Conservation (phyloP, 2,797 vertebrate genomes). For the Arrhamphus sclerolepis region DNA sequence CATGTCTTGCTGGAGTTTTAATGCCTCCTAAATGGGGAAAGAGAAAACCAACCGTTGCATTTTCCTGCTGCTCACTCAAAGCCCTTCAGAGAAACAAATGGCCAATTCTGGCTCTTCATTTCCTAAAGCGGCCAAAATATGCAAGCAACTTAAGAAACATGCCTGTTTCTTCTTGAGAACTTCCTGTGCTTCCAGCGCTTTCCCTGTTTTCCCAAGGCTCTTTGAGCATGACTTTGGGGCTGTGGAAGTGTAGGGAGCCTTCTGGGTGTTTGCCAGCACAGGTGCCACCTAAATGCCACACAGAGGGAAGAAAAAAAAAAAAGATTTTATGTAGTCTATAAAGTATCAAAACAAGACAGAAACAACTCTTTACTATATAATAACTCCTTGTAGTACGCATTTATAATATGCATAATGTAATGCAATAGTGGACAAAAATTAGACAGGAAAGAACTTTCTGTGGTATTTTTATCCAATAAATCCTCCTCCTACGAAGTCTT, state of each 20-base stretch:
- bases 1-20: slow-evolving; percentile 97
- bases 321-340: slow-evolving; percentile 11
- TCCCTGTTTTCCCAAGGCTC: slow-evolving; percentile 83
- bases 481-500: no score
- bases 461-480: no score
- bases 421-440: no score
- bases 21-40: slow-evolving; percentile 81
- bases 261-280: slow-evolving; percentile 77
- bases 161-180: slow-evolving; percentile 96
- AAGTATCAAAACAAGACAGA: no score
- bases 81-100: slow-evolving; percentile 15
- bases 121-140: slow-evolving; percentile 19
- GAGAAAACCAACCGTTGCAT: background rate
- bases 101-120: slow-evolving; percentile 8
- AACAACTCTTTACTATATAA: background rate
- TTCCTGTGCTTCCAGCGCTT: slow-evolving; percentile 91
- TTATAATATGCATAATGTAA: no score
- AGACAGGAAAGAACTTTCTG: no score
- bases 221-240: slow-evolving; percentile 87
- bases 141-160: slow-evolving; percentile 43
- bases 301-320: background rate
- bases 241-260: slow-evolving; percentile 84
- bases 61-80: background rate
- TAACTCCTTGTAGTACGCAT: no score
- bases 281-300: slow-evolving; percentile 45